phyloP scores from a whole-genome alignment of 2,888 invertebrate genomes.

The Serripes groenlandicus region DNA sequence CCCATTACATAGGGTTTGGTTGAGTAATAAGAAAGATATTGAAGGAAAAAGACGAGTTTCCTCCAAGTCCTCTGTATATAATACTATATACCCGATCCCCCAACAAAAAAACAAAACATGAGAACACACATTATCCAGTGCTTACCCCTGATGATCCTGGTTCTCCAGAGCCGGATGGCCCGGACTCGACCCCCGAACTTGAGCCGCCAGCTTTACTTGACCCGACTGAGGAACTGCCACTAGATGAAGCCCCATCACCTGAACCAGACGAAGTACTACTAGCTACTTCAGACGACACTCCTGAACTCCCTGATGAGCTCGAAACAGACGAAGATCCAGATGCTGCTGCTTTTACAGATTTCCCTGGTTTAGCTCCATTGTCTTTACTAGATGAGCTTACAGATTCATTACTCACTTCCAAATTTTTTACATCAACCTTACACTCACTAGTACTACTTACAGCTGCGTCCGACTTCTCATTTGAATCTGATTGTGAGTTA shows the following conservation, averaged over 20 bases:
- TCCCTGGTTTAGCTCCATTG: not conserved
- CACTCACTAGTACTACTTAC: conserved; percentile 20
- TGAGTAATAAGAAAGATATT: too few species aligned
- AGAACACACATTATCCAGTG: too few species aligned
- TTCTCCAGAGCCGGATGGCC: conserved; percentile 46
- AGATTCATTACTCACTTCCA: conserved; percentile 17
- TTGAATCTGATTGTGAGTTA: not conserved
- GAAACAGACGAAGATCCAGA: conserved; percentile 24
- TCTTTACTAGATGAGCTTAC: conserved; percentile 37
- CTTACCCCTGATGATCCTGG: conserved; percentile 22
- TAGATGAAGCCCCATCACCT: conserved; percentile 5
- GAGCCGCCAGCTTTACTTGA: not conserved
- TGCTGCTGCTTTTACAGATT: conserved; percentile 5
- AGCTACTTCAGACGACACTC: not conserved
- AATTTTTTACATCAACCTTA: not conserved
- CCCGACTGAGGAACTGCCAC: conserved; percentile 5
- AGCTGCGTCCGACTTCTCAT: conserved; percentile 11
- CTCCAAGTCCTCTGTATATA: too few species aligned
- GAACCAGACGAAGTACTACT: conserved; percentile 3
- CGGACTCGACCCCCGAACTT: conserved; percentile 24
- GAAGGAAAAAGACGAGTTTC: too few species aligned
- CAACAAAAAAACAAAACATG: too few species aligned
- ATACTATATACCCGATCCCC: too few species aligned
- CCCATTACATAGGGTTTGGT: too few species aligned
- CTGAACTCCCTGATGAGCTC: conserved; percentile 18